Evolutionary conservation across 2,888 invertebrate species (phyloP).

Genomic region (Drosophila setosimentum): DNA sequence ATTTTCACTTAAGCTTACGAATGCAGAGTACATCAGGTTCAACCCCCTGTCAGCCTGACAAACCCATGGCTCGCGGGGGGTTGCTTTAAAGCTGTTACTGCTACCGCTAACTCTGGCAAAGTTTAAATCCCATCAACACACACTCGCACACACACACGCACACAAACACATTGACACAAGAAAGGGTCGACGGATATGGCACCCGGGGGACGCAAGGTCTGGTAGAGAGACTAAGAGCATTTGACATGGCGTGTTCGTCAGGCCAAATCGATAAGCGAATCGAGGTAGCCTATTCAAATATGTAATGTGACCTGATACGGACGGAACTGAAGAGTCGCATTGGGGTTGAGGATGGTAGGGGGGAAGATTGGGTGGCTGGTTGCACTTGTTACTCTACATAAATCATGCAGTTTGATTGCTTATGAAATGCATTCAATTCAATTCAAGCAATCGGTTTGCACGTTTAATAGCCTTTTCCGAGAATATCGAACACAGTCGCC

Average conservation of each 20-base stretch:
- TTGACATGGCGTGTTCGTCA: constrained; percentile 44
- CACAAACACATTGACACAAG: neutral
- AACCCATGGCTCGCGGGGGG: neutral
- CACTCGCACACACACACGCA: neutral
- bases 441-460: constrained; percentile 70
- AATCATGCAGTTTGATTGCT: constrained; percentile 71
- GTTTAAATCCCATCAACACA: constrained; percentile 34
- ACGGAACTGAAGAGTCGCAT: neutral
- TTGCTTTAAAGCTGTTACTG: constrained; percentile 48
- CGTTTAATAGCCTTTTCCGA: constrained; percentile 53
- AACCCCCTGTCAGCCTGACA: constrained; percentile 17
- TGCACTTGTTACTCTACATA: constrained; percentile 52
- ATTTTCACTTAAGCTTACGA: neutral
- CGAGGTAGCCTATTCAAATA: constrained; percentile 26
- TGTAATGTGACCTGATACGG: neutral
- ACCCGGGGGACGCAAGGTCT: constrained; percentile 7
- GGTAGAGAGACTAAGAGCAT: constrained; percentile 12
- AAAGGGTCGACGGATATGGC: constrained; percentile 34
- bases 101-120: constrained; percentile 17
- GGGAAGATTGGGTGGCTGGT: constrained; percentile 1
- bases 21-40: constrained; percentile 38
- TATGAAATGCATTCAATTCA: constrained; percentile 65
- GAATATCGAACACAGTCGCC: constrained; percentile 15
- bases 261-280: constrained; percentile 52
- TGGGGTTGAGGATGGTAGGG: neutral